Evolutionary conservation across 2,113 vertebrate species (phyloP).

Genomic region (Percopsis transmontana): DNA sequence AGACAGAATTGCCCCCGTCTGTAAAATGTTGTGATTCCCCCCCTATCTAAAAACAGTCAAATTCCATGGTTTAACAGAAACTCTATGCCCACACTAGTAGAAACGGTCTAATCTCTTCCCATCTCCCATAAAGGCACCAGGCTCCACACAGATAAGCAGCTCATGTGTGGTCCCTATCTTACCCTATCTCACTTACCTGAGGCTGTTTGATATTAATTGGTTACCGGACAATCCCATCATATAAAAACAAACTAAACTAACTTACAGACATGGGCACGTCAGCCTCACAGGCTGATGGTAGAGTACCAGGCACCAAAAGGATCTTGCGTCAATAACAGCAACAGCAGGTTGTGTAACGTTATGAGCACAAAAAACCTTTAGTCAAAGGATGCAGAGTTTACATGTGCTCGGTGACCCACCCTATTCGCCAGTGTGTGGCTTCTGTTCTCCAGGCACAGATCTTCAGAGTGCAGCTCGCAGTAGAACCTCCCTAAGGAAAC

Average conservation of each 20-base stretch:
- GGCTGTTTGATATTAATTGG: not conserved
- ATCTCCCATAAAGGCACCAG: no score
- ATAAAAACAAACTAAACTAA: no score
- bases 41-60: no score
- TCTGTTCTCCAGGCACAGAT: slow-evolving; percentile 37
- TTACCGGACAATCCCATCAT: not conserved
- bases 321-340: slow-evolving; percentile 9
- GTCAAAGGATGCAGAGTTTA: slow-evolving; percentile 3
- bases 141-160: no score
- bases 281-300: not conserved
- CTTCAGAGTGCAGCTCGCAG: slow-evolving; percentile 78
- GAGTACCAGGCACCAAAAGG: slow-evolving; percentile 2
- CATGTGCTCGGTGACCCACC: slow-evolving; percentile 56
- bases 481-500: slow-evolving; percentile 75
- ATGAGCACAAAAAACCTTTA: not conserved
- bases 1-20: no score
- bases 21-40: no score
- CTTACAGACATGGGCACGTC: no score
- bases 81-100: no score
- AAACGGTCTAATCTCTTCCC: no score
- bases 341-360: slow-evolving; percentile 23
- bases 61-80: no score
- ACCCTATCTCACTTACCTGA: no score
- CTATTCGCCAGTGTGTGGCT: slow-evolving; percentile 32
- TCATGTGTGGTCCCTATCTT: no score